These are phyloP conservation scores for Latrodectus hesperus DNA, from an alignment of 2,888 invertebrate species.

Conservation along the genomic window DNA sequence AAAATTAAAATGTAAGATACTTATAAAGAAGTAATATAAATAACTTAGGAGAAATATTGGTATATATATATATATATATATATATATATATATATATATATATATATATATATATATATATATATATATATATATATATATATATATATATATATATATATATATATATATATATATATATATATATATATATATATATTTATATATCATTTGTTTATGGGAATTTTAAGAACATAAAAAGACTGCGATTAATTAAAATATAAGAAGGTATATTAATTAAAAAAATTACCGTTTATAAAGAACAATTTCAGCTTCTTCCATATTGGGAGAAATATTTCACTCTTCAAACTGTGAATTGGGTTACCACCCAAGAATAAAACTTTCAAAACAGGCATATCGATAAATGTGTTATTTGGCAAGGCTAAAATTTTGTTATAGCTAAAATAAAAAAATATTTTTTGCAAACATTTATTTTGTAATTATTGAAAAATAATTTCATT, in stretches of 20 bases:
- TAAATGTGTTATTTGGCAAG: conserved; percentile 1
- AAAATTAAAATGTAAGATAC: not conserved
- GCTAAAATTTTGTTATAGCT: conserved; percentile 12
- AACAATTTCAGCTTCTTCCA: conserved; percentile 11
- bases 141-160: not conserved
- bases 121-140: not conserved
- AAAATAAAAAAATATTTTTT: not conserved
- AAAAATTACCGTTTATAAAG: conserved; percentile 4
- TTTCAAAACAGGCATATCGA: not conserved
- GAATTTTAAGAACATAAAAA: not conserved
- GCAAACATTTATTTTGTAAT: too few relatives aligned
- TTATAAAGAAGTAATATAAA: not conserved
- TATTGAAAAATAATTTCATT: too few relatives aligned
- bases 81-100: not conserved
- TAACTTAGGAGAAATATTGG: too few relatives aligned
- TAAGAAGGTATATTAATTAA: not conserved
- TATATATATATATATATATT: not conserved
- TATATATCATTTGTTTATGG: not conserved
- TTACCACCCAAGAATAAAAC: conserved; percentile 12
- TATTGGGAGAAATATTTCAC: conserved; percentile 1
- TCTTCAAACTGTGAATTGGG: not conserved
- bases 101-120: not conserved
- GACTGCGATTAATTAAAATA: too few relatives aligned
- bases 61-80: not conserved
- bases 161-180: not conserved